These are phyloP conservation scores for Crotalus horridus DNA, from an alignment of 2,113 vertebrate genomes.

Conservation along the genomic window DNA sequence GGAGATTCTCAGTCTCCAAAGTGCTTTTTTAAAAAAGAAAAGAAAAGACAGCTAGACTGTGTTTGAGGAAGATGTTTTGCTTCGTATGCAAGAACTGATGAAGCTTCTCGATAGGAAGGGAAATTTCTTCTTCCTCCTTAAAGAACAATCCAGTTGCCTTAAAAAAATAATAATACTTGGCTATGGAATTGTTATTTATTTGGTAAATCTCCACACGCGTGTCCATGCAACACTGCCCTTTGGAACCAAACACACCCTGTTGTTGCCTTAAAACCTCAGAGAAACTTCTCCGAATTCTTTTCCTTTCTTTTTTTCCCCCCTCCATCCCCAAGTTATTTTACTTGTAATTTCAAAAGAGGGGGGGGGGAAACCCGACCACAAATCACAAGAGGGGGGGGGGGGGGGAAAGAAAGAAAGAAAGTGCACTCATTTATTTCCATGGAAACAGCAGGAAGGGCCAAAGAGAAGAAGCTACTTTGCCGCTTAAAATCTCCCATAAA, in stretches of 20 bases:
- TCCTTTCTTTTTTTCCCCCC: not conserved
- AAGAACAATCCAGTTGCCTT: too few relatives aligned
- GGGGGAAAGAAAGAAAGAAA: not conserved
- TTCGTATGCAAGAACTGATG: too few relatives aligned
- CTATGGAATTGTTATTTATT: not conserved
- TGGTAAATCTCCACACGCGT: not conserved
- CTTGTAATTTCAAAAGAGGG: not conserved
- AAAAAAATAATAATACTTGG: too few relatives aligned
- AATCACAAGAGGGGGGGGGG: not conserved
- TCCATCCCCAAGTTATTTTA: not conserved
- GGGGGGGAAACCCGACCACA: not conserved
- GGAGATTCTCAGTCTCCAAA: too few relatives aligned
- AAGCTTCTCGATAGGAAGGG: too few relatives aligned
- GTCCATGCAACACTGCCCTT: not conserved
- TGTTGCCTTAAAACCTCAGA: not conserved
- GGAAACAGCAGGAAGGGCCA: conserved; percentile 5
- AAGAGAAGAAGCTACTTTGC: not conserved
- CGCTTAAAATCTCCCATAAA: conserved; percentile 13
- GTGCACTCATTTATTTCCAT: conserved; percentile 28
- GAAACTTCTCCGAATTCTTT: not conserved
- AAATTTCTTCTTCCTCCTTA: too few relatives aligned
- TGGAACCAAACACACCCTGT: not conserved
- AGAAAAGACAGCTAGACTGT: too few relatives aligned
- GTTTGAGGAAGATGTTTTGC: too few relatives aligned
- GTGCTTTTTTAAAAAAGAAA: too few relatives aligned